These are phyloP conservation scores for Clarias macrocephalus DNA, from an alignment of 2,113 vertebrate genomes.

Conservation along the genomic window DNA sequence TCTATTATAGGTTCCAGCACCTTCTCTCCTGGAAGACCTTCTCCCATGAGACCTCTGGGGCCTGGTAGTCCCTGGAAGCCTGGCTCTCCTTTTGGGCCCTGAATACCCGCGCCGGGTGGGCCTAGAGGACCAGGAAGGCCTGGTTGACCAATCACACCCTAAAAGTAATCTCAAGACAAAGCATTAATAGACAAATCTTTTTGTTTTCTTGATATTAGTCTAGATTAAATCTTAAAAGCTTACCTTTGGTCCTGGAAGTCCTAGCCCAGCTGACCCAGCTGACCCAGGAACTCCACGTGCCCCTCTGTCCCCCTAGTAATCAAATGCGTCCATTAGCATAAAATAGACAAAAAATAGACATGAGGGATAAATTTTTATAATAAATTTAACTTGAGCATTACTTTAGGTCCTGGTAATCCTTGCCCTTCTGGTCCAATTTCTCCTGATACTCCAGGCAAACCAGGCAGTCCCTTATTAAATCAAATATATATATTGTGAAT, in stretches of 20 bases:
- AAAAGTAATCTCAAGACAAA: background rate
- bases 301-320: slow-evolving; percentile 76
- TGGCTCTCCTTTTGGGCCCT: slow-evolving; percentile 85
- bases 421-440: slow-evolving; percentile 75
- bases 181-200: background rate
- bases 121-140: slow-evolving; percentile 75
- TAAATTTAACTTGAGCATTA: slow-evolving; percentile 44
- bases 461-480: slow-evolving; percentile 74
- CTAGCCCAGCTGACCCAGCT: slow-evolving; percentile 68
- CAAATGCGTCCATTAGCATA: slow-evolving; percentile 9
- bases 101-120: slow-evolving; percentile 72
- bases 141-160: slow-evolving; percentile 76
- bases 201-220: background rate
- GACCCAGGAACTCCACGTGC: slow-evolving; percentile 71
- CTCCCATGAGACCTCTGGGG: slow-evolving; percentile 73
- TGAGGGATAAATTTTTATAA: background rate
- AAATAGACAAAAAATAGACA: background rate
- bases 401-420: slow-evolving; percentile 81
- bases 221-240: slow-evolving; percentile 28
- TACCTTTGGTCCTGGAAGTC: slow-evolving; percentile 78
- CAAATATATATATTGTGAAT: background rate
- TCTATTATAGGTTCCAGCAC: slow-evolving; percentile 60
- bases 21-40: slow-evolving; percentile 78
- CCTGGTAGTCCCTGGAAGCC: slow-evolving; percentile 78
- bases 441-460: slow-evolving; percentile 75